Conservation (phyloP, 2,113 vertebrate genomes). For the Eretmochelys imbricata region DNA sequence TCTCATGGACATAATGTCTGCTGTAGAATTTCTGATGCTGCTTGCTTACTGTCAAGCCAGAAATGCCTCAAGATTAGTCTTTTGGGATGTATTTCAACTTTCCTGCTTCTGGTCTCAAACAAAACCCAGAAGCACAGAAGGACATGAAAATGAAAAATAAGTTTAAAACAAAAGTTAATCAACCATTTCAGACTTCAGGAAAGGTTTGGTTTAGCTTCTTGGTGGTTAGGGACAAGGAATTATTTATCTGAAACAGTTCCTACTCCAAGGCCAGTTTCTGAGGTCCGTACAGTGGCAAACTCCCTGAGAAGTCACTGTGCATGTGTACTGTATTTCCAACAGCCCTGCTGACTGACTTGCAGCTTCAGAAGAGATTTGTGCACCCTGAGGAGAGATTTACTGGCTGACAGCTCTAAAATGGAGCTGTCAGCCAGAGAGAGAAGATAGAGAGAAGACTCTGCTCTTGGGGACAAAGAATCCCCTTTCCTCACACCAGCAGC, state of each 20-base stretch:
- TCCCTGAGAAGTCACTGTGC: neutral
- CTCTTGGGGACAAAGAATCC: neutral
- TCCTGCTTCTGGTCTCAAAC: neutral
- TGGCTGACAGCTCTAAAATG: neutral
- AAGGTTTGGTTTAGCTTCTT: neutral
- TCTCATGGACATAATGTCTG: neutral
- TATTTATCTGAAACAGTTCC: neutral
- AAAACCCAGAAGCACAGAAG: neutral
- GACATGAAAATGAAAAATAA: neutral
- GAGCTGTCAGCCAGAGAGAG: neutral
- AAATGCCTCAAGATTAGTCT: neutral
- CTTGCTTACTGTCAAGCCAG: neutral
- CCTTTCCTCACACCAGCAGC: neutral
- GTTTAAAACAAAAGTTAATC: neutral
- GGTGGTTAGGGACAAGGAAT: neutral
- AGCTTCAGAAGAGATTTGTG: neutral
- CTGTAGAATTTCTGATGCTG: neutral
- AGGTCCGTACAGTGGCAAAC: neutral
- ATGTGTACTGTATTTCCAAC: neutral
- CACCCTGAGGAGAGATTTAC: neutral
- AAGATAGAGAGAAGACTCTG: neutral
- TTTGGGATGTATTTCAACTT: neutral
- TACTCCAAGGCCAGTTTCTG: neutral
- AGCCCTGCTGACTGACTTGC: neutral
- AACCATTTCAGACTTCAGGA: neutral